Base-by-base conservation (phyloP, 2,888 invertebrate genomes). In the Scotopteryx bipunctaria region DNA sequence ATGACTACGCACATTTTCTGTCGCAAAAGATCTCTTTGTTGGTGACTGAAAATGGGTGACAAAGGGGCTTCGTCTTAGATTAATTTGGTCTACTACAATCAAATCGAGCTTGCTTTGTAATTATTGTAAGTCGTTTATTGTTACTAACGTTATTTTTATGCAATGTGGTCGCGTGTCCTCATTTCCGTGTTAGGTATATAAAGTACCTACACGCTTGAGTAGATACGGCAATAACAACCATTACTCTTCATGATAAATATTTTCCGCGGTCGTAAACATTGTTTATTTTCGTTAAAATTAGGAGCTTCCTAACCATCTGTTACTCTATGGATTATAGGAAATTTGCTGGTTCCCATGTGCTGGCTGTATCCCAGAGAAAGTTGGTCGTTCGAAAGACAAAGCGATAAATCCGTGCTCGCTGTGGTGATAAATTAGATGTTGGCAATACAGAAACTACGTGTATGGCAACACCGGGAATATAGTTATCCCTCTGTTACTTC, bases 381-480 rank as follows among this genome's bases (percentile, higher is more conserved):
- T 61, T 65, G 19, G 50, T 44, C 56, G 60, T 48, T 44, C 37
- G 43, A 48, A 60, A 62, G 59, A 59, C 62, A 64, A 59, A 58
- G 58, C 62, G 36, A 66, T 63, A 63, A 61, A 63, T 61, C 50
- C 42, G 41, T 23, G 41, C 54, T 41, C 45, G 36, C 27, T 46
- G 44, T 33, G 37, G 46, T 42, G 44, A 59, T 62, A 57, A 59
- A 56, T 62, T 57, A 56, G 54, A 54, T 45, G 57, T 50, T 59
- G 54, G 57, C 52, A 56, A 57, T 53, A 51, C 50, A 21, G 48
- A 45, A 52, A 51, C 55, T 52, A 45, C 45, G 43, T 19, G 33
- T 49, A 40, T 51, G 31, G 51, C 40, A 51, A 54, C 53, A 55
- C 44, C 36, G 41, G 38, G 48, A 41, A 25, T 35, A 27, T 21